A percentile compares a stretch with the other conserved stretches of the same genome.
These are phyloP conservation scores for Eurystomus glaucurus DNA, from an alignment of 2,797 vertebrate species.

Conservation along the genomic window DNA sequence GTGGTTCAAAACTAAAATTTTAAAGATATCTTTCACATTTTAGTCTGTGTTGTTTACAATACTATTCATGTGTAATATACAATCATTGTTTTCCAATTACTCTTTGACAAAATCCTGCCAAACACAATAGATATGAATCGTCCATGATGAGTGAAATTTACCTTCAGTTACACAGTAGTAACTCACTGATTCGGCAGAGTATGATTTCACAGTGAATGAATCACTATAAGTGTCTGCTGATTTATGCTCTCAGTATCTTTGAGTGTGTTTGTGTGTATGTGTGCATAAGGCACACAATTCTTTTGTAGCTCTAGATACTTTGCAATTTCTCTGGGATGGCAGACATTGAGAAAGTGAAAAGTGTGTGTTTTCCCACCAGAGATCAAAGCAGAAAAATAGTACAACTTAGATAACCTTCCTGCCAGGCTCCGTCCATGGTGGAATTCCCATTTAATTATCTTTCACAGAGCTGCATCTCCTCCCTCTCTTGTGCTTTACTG, in stretches of 20 bases:
- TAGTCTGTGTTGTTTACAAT: not conserved
- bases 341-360: not conserved
- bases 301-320: not conserved
- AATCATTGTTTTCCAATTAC: not conserved
- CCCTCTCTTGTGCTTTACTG: not conserved
- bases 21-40: not conserved
- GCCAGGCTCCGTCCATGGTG: not conserved
- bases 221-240: not conserved
- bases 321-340: not conserved
- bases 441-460: not conserved
- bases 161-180: not conserved
- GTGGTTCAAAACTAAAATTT: not conserved
- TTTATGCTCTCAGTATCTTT: not conserved
- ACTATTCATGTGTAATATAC: not conserved
- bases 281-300: not conserved
- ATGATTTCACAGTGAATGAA: slow-evolving; percentile 5
- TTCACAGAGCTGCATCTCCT: slow-evolving; percentile 27
- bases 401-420: slow-evolving; percentile 24
- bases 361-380: slow-evolving; percentile 13
- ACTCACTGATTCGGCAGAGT: not conserved
- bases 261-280: not conserved
- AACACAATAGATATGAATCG: not conserved
- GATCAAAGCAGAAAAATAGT: slow-evolving; percentile 40
- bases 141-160: not conserved
- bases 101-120: not conserved